Base-by-base conservation (phyloP, 2,113 vertebrate species). In the Pungitius pungitius region DNA sequence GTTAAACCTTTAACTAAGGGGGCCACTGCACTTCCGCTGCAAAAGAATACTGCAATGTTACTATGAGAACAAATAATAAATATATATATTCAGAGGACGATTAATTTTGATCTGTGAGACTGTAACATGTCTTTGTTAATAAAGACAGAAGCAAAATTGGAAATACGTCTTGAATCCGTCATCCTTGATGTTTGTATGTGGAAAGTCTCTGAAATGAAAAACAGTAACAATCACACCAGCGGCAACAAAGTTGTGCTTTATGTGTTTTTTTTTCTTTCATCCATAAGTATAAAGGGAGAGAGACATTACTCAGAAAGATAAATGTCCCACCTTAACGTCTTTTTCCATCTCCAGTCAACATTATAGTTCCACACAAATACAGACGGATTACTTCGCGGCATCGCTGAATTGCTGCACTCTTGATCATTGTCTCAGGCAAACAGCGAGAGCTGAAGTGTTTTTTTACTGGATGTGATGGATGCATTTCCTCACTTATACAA, bases 281-380 rank as follows among this genome's bases (percentile, higher is more conserved):
- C 71, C 68, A 73, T 86, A 57, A 72, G 35, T 71, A 62, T 56
- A 70, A 73, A 60, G 64, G 9, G 26, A 64, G 56, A 62, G 27
- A 52, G 17, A 68, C 49, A 87, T 85, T 81, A 69, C 52, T 85
- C 81, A 86, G 37, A 52, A 64, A 82, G 78, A 88, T 77, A 73
- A 43, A 88, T 82, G 57, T 45, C 39, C 67, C 20, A 26, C 61
- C 47, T 78, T 72, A 72, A 69, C 62, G 58, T 80, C 56, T 73
- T 65, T 76, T 68, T 69, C 47, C 61, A 60, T 67, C 51, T 55
- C 59, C 45, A 79, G 77, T 84, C 73, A 77, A 77, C 75, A 77
- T 52, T 52, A 57, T 20, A 39, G 73, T 57, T 66, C 52, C 3
- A 64, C 52, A 82, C 75, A 83, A 88, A 90, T 73, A 49, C 63